These are phyloP conservation scores for Limnodromus scolopaceus DNA, from an alignment of 2,797 vertebrate species.

Conservation along the genomic window DNA sequence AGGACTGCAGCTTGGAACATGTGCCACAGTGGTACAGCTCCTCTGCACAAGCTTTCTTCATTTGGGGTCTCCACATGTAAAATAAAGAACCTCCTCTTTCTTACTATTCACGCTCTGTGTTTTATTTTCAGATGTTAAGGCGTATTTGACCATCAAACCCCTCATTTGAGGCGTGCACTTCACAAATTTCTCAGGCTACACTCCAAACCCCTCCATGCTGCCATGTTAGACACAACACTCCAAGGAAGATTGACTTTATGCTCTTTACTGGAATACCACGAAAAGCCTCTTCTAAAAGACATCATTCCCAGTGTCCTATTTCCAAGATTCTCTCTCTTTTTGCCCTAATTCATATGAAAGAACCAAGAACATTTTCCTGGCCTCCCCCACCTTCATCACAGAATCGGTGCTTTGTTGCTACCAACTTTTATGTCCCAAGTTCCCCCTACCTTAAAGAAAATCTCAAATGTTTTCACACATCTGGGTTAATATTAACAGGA, in stretches of 20 bases:
- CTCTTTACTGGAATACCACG: neutral
- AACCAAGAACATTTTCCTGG: neutral
- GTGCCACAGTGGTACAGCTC: neutral
- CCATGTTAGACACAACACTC: neutral
- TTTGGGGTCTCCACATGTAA: neutral
- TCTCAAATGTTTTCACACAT: neutral
- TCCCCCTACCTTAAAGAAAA: neutral
- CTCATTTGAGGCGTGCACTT: neutral
- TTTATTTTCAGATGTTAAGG: neutral
- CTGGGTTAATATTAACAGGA: neutral
- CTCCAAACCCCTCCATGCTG: neutral
- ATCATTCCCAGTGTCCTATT: neutral
- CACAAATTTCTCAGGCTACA: neutral
- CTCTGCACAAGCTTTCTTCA: neutral
- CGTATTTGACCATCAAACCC: neutral
- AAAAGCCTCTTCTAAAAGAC: neutral
- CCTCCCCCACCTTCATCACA: neutral
- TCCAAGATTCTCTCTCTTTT: neutral
- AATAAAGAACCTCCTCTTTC: neutral
- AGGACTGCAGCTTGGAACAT: neutral
- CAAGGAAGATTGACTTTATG: neutral
- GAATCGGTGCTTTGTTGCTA: neutral
- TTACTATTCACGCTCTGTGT: neutral
- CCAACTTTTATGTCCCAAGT: neutral
- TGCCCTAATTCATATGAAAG: neutral